A percentile compares a stretch with the other conserved stretches of the same genome.
These are phyloP conservation scores for Cephalopachus bancanus DNA, from an alignment of 2,797 vertebrate species.

Conservation along the genomic window DNA sequence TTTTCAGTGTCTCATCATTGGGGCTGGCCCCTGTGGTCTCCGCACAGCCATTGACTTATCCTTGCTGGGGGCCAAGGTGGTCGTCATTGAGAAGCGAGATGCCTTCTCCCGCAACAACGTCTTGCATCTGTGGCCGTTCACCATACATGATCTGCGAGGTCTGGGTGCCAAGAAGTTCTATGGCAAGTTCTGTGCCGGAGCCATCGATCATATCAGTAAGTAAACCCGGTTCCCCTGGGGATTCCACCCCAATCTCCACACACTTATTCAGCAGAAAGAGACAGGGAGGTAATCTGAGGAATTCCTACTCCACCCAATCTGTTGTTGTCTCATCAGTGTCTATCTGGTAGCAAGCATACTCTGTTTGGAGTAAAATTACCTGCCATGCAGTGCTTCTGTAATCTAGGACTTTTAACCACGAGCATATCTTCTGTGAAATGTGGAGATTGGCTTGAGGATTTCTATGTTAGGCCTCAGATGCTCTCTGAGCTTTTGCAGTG, in stretches of 20 bases:
- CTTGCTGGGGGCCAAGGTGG: conserved; percentile 97
- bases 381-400: not conserved
- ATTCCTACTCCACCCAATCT: not conserved
- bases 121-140: conserved; percentile 98
- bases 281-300: not conserved
- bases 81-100: conserved; percentile 97
- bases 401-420: not conserved
- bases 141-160: conserved; percentile 97
- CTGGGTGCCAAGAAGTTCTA: conserved; percentile 99
- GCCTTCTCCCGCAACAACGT: conserved; percentile 99
- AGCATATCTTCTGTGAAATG: not conserved
- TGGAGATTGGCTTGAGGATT: not conserved
- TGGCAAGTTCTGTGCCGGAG: conserved; percentile 98
- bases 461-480: not conserved
- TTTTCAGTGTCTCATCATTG: conserved; percentile 98
- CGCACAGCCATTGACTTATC: conserved; percentile 97
- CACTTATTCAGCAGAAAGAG: not conserved
- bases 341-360: not conserved
- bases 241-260: not conserved
- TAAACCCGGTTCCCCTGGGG: conserved; percentile 42
- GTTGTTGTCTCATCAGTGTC: not conserved
- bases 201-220: conserved; percentile 99
- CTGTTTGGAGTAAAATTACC: not conserved
- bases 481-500: not conserved
- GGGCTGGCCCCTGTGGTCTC: conserved; percentile 98